phyloP scores from a whole-genome alignment of 2,113 vertebrate species.

The Romanogobio albipinnatus region DNA sequence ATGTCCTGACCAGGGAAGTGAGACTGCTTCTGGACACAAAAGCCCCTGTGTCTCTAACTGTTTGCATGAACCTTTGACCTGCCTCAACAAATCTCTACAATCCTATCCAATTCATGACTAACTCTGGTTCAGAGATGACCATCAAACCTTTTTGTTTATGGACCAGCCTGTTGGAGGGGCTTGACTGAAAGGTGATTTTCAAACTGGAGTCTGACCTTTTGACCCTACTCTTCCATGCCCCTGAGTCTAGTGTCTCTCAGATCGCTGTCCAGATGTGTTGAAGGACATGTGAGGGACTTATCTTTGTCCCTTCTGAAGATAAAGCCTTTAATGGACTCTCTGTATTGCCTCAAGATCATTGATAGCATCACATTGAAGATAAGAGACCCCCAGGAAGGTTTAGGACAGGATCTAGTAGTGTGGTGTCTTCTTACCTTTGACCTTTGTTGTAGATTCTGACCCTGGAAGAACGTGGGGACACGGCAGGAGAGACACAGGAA shows the following conservation, averaged over 20 bases:
- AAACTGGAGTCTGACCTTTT: constrained; percentile 65
- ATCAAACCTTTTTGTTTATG: constrained; percentile 63
- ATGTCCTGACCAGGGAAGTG: background rate
- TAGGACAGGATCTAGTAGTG: background rate
- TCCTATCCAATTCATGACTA: constrained; percentile 58
- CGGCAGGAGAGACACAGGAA: constrained; percentile 92
- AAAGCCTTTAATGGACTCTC: constrained; percentile 38
- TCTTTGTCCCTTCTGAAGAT: constrained; percentile 8
- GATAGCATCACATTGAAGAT: constrained; percentile 40
- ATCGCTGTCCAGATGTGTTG: constrained; percentile 21
- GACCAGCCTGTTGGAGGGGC: constrained; percentile 58
- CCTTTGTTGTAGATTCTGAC: constrained; percentile 87
- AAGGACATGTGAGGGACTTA: constrained; percentile 16
- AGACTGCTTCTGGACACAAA: constrained; percentile 43
- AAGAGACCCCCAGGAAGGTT: constrained; percentile 16
- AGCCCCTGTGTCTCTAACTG: constrained; percentile 37
- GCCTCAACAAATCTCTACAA: constrained; percentile 44
- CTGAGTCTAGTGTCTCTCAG: constrained; percentile 44
- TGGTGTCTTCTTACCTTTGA: constrained; percentile 56
- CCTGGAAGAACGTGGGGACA: constrained; percentile 90
- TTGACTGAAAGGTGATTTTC: constrained; percentile 49
- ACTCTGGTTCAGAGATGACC: constrained; percentile 40
- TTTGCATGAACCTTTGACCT: constrained; percentile 66
- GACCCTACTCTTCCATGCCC: constrained; percentile 48
- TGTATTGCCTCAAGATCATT: constrained; percentile 26